These are phyloP conservation scores for Pseudanteris insignis DNA, from an alignment of 2,888 invertebrate genomes.

Conservation along the genomic window DNA sequence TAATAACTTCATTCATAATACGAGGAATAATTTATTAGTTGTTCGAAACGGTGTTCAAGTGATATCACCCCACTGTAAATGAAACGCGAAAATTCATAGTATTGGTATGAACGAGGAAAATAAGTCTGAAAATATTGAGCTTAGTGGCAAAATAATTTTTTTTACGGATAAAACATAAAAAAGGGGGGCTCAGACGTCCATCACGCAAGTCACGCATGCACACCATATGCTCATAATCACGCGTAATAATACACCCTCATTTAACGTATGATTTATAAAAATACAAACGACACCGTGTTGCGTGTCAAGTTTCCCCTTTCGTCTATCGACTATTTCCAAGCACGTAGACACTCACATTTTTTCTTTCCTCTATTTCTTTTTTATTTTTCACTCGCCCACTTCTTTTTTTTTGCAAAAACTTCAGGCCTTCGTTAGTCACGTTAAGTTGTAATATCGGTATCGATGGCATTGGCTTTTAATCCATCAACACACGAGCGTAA, in stretches of 20 bases:
- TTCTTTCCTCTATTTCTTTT: conserved; percentile 18
- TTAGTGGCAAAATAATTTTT: no score
- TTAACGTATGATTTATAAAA: conserved; percentile 47
- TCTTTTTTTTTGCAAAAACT: conserved; percentile 25
- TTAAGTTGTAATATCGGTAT: no score
- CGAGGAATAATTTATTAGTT: no score
- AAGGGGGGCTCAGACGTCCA: conserved; percentile 24
- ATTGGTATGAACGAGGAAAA: no score
- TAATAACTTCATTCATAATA: no score
- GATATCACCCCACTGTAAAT: no score
- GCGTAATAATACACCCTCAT: conserved; percentile 42
- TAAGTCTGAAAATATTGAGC: no score
- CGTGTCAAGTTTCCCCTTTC: conserved; percentile 37
- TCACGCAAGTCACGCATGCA: conserved; percentile 42
- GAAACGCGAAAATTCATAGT: conserved; percentile 11
- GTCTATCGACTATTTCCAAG: conserved; percentile 19
- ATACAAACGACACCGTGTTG: conserved; percentile 42
- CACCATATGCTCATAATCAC: conserved; percentile 42
- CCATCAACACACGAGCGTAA: conserved; percentile 28
- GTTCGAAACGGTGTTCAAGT: no score
- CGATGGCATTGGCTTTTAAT: conserved; percentile 35
- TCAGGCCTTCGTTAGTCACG: conserved; percentile 22
- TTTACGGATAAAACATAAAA: conserved; percentile 25
- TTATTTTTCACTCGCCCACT: conserved; percentile 20
- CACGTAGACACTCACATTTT: conserved; percentile 8